phyloP scores from a whole-genome alignment of 2,113 vertebrate genomes.

The Octodon degus region DNA sequence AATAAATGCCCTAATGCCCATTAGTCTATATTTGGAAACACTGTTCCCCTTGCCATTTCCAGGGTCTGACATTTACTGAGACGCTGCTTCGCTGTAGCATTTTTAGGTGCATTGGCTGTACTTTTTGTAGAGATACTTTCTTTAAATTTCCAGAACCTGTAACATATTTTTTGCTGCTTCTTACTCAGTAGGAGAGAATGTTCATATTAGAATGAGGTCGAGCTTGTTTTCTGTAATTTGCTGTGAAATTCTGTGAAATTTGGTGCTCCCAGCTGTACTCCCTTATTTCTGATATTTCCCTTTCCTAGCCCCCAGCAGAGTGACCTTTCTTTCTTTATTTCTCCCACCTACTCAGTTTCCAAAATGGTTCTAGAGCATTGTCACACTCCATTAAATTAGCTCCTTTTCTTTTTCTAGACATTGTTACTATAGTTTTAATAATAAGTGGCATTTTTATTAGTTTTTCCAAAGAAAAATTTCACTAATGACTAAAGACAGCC shows the following conservation, averaged over 20 bases:
- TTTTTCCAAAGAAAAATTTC: background rate
- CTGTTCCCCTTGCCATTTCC: background rate
- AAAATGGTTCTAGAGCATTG: background rate
- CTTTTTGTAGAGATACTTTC: conserved; percentile 34
- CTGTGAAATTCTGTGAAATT: background rate
- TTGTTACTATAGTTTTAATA: background rate
- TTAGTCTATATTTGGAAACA: conserved; percentile 70
- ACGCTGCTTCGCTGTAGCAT: background rate
- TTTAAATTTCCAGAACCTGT: conserved; percentile 33
- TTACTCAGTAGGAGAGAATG: conserved; percentile 19
- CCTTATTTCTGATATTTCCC: background rate
- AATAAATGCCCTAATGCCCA: conserved; percentile 47
- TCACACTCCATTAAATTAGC: too few relatives aligned
- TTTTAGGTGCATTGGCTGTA: background rate
- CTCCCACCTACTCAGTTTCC: background rate
- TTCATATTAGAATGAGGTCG: background rate
- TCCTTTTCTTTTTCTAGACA: too few relatives aligned
- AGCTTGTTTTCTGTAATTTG: conserved; percentile 38
- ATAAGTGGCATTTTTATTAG: background rate
- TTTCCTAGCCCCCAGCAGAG: background rate
- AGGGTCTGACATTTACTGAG: conserved; percentile 53
- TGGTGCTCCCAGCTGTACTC: background rate
- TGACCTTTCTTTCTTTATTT: background rate
- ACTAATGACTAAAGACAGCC: background rate
- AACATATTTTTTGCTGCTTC: conserved; percentile 24